Percentiles rank a stretch among this genome's conserved stretches.
These are phyloP conservation scores for Agrochola circellaris DNA, from an alignment of 2,888 invertebrate species.

Conservation along the genomic window DNA sequence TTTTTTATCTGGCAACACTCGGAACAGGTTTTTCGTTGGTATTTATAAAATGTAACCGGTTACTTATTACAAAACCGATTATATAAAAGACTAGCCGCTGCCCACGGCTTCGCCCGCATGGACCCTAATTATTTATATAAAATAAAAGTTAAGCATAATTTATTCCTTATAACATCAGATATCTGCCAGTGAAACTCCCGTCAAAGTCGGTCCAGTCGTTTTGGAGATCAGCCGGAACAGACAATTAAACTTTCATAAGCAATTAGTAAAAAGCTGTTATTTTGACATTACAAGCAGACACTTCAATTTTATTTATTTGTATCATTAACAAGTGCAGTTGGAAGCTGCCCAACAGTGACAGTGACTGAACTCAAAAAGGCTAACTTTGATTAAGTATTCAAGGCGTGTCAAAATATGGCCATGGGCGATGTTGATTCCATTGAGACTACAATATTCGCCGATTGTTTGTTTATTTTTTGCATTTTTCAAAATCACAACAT, in stretches of 20 bases:
- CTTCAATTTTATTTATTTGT: too few species aligned
- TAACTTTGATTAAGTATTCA: slow-evolving; percentile 28
- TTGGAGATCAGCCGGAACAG: too few species aligned
- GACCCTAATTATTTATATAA: too few species aligned
- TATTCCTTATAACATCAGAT: too few species aligned
- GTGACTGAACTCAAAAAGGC: slow-evolving; percentile 14
- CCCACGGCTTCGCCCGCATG: too few species aligned
- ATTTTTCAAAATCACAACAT: neutral
- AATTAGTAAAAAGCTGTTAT: too few species aligned
- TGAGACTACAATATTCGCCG: neutral
- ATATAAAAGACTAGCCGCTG: neutral
- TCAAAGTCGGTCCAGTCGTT: too few species aligned
- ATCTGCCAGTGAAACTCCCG: too few species aligned
- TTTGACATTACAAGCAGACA: too few species aligned
- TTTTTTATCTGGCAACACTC: slow-evolving; percentile 1
- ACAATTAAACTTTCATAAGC: too few species aligned
- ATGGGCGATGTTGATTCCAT: slow-evolving; percentile 6
- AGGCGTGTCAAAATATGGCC: slow-evolving; percentile 24
- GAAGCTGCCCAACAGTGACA: slow-evolving; percentile 22
- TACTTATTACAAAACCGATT: slow-evolving; percentile 27
- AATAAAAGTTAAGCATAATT: too few species aligned
- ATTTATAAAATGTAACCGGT: slow-evolving; percentile 16
- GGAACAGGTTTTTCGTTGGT: slow-evolving; percentile 19
- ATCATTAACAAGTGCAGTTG: slow-evolving; percentile 13
- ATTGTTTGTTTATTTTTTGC: neutral